These are phyloP conservation scores for Yoshiicerus persimilis DNA, from an alignment of 1,140 invertebrate species.

Conservation along the genomic window DNA sequence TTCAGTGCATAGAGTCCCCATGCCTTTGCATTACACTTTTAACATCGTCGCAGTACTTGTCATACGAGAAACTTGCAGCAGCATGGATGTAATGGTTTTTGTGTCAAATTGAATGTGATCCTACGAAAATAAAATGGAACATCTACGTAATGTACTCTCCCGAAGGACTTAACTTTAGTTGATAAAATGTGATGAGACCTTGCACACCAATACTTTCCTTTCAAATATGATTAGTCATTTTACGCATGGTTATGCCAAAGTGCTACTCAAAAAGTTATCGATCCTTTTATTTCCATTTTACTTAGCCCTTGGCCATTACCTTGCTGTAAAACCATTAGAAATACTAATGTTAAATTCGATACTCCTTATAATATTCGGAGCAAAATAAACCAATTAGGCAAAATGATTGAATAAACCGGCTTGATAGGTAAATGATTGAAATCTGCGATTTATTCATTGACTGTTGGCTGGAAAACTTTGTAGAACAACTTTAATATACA, in stretches of 20 bases:
- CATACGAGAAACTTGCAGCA: background rate
- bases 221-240: background rate
- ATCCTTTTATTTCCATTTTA: background rate
- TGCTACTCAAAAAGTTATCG: background rate
- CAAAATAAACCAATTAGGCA: too few species aligned
- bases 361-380: too few species aligned
- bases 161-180: background rate
- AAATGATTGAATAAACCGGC: too few species aligned
- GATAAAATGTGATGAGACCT: background rate
- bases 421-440: too few species aligned
- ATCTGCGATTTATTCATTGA: too few species aligned
- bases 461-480: too few species aligned
- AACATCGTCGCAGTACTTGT: background rate
- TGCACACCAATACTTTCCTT: background rate
- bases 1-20: background rate
- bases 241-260: background rate
- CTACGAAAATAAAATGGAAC: background rate
- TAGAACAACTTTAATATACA: too few species aligned
- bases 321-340: too few species aligned
- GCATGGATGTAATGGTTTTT: background rate
- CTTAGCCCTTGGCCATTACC: too few species aligned
- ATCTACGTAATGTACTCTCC: background rate
- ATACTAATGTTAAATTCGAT: too few species aligned
- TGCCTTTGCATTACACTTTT: background rate
- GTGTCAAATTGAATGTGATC: constrained; percentile 13